Conservation (phyloP, 2,888 invertebrate genomes). For the Drosophila dives region DNA sequence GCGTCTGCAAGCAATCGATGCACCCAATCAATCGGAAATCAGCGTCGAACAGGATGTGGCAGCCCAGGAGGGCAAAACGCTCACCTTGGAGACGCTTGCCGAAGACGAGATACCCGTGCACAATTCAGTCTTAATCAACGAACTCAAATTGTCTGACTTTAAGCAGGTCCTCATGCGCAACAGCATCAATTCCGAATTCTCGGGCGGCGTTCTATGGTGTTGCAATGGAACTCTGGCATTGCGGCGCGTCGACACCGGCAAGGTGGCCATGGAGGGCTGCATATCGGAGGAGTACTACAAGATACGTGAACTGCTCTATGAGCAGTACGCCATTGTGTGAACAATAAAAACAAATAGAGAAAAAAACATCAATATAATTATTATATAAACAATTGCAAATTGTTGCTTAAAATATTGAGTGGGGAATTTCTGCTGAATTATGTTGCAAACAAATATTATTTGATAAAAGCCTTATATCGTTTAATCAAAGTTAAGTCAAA, state of each 20-base stretch:
- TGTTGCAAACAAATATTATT: too few relatives aligned
- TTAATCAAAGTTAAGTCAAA: neutral
- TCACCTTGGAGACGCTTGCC: conserved; percentile 89
- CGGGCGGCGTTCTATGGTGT: conserved; percentile 96
- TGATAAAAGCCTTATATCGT: neutral
- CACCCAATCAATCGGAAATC: conserved; percentile 73
- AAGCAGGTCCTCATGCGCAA: conserved; percentile 91
- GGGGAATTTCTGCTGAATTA: neutral
- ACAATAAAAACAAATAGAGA: conserved; percentile 24
- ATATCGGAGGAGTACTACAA: conserved; percentile 97
- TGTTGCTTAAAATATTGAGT: conserved; percentile 1
- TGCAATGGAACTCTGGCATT: conserved; percentile 96
- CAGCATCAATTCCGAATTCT: conserved; percentile 94
- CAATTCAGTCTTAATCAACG: conserved; percentile 95
- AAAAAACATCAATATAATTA: neutral
- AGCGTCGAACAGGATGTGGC: conserved; percentile 73
- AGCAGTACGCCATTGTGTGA: conserved; percentile 98
- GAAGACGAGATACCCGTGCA: conserved; percentile 88
- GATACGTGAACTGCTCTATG: conserved; percentile 95
- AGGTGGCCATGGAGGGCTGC: conserved; percentile 96
- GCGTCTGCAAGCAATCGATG: conserved; percentile 87
- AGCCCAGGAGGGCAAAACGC: conserved; percentile 86
- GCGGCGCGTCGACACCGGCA: conserved; percentile 94
- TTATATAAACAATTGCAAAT: neutral
- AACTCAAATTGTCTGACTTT: conserved; percentile 95